Base-by-base conservation (phyloP, 2,113 vertebrate species). In the Rhinichthys klamathensis region DNA sequence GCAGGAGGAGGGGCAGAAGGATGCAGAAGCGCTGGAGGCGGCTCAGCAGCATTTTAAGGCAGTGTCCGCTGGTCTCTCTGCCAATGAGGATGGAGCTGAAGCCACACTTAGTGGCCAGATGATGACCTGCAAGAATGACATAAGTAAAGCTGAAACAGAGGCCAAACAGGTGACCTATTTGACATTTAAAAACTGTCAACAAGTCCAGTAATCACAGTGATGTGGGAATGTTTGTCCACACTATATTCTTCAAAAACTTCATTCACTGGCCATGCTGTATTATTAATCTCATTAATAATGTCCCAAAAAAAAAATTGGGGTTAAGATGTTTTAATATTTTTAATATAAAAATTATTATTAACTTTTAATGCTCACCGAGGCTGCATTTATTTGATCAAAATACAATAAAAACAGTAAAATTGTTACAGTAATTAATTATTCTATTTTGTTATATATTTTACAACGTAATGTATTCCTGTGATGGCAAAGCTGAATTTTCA, bases 81-180 rank as follows among this genome's bases (percentile, higher is more conserved):
- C 94, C 85, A 97, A 89, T 23, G 97, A 95, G n/a, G 93, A 96
- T 3, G 98, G 96, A 21, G 95, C 96, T 86, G 97, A 96, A 87
- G 95, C 95, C 46, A 97, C 96, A 9, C 91, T 99, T 46, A 96
- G 96, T 15, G 96, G 89, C 1, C 98, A 99, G 85, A 97, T 99
- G 96, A 97, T 99, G 95, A 85, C 93, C 69, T 99, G 97, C 92
- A 99, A 98, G 92, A 97, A 96, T 82, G 97, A 99, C 63, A 97
- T 97, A 54, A 97, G 96, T 92, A 98, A 97, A 91, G 96, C 97
- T 2, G 94, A 94, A 69, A 98, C 97, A 0, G 98, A 98, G 86
- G 95, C 96, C 88, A 98, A 97, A 87, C 97, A 98, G 95, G 98
- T 98, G 93, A 92, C 38, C 2, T 78, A n/a, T 44, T 46, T 61